Conservation (phyloP, 2,113 vertebrate genomes). For the Psilopogon haemacephalus region DNA sequence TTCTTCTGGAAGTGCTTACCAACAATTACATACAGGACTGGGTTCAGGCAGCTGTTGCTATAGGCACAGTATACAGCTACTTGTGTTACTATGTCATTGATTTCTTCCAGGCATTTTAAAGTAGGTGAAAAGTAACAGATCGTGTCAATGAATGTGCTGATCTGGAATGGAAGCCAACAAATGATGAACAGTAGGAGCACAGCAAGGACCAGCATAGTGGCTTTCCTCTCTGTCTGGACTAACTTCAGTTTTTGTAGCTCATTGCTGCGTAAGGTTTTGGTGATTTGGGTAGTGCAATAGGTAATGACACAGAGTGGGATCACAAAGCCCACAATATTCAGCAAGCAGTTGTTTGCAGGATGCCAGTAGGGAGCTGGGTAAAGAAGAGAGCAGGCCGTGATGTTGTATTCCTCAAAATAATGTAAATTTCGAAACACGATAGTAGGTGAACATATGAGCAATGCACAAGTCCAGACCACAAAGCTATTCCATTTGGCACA, state of each 20-base stretch:
- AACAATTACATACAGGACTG: slow-evolving; percentile 90
- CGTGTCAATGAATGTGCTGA: slow-evolving; percentile 78
- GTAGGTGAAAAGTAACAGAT: slow-evolving; percentile 45
- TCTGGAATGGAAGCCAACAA: slow-evolving; percentile 89
- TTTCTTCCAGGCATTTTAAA: slow-evolving; percentile 49
- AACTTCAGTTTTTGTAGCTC: slow-evolving; percentile 68
- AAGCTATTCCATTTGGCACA: slow-evolving; percentile 87
- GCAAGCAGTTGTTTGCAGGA: slow-evolving; percentile 74
- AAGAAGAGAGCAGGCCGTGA: slow-evolving; percentile 76
- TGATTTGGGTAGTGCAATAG: slow-evolving; percentile 84
- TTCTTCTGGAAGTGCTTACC: slow-evolving; percentile 95
- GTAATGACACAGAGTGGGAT: slow-evolving; percentile 81
- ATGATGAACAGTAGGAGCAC: slow-evolving; percentile 85
- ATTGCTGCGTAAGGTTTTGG: slow-evolving; percentile 75
- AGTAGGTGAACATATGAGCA: slow-evolving; percentile 80
- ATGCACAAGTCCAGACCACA: slow-evolving; percentile 81
- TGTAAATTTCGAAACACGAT: slow-evolving; percentile 75
- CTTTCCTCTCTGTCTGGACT: slow-evolving; percentile 78
- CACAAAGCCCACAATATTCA: slow-evolving; percentile 84
- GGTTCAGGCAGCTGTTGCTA: slow-evolving; percentile 94
- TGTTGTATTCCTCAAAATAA: slow-evolving; percentile 34
- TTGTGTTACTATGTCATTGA: slow-evolving; percentile 79
- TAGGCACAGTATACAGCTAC: slow-evolving; percentile 81
- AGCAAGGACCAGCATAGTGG: slow-evolving; percentile 79
- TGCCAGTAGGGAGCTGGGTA: slow-evolving; percentile 70